Evolutionary conservation across 2,797 vertebrate species (phyloP).

Genomic region (Hyperoplus lanceolatus): DNA sequence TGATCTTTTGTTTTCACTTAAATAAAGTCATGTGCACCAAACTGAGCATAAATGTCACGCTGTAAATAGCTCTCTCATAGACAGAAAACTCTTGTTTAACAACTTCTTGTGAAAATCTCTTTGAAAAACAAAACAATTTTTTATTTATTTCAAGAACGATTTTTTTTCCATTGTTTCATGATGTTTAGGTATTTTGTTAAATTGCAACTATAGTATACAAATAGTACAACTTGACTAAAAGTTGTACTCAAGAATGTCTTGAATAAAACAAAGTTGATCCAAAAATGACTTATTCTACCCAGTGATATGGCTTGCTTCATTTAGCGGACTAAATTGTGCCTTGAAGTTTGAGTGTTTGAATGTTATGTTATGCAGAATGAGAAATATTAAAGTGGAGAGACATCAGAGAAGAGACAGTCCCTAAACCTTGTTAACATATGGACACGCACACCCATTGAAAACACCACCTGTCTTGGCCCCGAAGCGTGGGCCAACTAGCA

Average conservation of each 20-base stretch:
- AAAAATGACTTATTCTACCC: background rate
- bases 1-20: background rate
- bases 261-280: background rate
- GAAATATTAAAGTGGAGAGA: slow-evolving; percentile 26
- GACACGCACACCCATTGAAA: slow-evolving; percentile 25
- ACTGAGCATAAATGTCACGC: background rate
- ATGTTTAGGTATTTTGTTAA: background rate
- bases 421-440: slow-evolving; percentile 35
- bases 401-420: slow-evolving; percentile 36
- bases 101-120: background rate
- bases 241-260: background rate
- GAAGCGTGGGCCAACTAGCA: slow-evolving; percentile 45
- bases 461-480: slow-evolving; percentile 60
- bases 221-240: background rate
- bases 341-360: background rate
- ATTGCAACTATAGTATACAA: background rate
- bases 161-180: background rate
- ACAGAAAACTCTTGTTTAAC: background rate
- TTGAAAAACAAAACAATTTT: background rate
- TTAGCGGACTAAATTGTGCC: background rate
- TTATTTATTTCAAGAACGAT: background rate
- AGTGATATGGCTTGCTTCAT: background rate
- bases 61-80: background rate
- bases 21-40: background rate
- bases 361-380: background rate